These are phyloP conservation scores for Lepilemur ruficaudatus DNA, from an alignment of 2,797 vertebrate species.

Conservation along the genomic window DNA sequence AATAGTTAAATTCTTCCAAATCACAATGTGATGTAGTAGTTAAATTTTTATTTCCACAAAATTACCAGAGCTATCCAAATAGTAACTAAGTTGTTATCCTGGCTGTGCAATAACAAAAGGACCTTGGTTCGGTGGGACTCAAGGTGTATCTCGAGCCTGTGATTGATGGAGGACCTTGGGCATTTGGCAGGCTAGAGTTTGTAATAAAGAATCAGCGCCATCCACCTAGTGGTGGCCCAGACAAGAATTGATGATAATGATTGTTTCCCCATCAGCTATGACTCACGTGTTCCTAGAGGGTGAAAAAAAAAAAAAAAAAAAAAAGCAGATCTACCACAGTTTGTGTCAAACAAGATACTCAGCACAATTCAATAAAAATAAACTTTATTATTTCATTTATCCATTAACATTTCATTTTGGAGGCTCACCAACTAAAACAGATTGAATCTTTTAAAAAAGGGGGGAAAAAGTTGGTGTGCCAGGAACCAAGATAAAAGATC, in stretches of 20 bases:
- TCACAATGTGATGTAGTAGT: not conserved
- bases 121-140: not conserved
- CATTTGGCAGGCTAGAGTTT: not conserved
- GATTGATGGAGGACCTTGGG: not conserved
- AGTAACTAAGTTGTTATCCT: not conserved
- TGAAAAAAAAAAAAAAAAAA: not conserved
- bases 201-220: not conserved
- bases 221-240: not conserved
- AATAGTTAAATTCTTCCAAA: conserved; percentile 28
- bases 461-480: not conserved
- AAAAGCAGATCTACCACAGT: not conserved
- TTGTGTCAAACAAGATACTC: not conserved
- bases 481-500: not conserved
- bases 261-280: not conserved
- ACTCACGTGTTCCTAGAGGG: not conserved
- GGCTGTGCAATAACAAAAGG: not conserved
- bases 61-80: not conserved
- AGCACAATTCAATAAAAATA: not conserved
- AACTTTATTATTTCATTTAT: not conserved
- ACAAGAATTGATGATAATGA: conserved; percentile 2
- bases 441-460: not conserved
- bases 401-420: not conserved
- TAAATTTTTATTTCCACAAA: conserved; percentile 34
- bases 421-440: not conserved
- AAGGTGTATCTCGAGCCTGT: not conserved